Percentiles rank a stretch among this genome's conserved stretches.
These are phyloP conservation scores for Ptilodon capucinus DNA, from an alignment of 2,888 invertebrate species.

Conservation along the genomic window DNA sequence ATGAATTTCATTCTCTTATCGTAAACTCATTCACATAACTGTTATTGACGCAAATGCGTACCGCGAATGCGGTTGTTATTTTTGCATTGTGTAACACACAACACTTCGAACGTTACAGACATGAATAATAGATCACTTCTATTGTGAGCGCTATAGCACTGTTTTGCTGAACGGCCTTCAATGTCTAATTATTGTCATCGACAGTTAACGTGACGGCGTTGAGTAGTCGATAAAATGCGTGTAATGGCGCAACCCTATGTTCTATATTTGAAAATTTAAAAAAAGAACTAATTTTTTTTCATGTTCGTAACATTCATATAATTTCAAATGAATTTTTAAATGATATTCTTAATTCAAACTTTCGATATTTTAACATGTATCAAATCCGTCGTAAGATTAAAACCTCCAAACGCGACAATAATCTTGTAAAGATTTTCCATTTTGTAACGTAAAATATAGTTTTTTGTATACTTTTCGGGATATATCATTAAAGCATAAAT, in stretches of 20 bases:
- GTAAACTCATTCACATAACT: not conserved
- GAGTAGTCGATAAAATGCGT: too few species aligned
- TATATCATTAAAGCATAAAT: slow-evolving; percentile 34
- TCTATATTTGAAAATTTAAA: too few species aligned
- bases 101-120: slow-evolving; percentile 24
- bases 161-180: slow-evolving; percentile 28
- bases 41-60: slow-evolving; percentile 47
- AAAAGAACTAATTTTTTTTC: too few species aligned
- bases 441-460: not conserved
- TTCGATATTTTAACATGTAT: too few species aligned
- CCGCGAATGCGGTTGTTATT: slow-evolving; percentile 38
- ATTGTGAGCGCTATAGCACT: slow-evolving; percentile 36
- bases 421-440: not conserved
- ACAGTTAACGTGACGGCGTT: too few species aligned
- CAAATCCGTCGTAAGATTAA: not conserved
- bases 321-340: too few species aligned
- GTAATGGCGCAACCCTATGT: too few species aligned
- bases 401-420: not conserved
- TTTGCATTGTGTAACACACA: slow-evolving; percentile 38
- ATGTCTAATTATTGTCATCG: slow-evolving; percentile 22
- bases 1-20: not conserved
- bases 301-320: too few species aligned
- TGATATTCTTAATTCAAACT: too few species aligned
- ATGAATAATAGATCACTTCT: slow-evolving; percentile 32
- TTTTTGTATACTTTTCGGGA: not conserved